Base-by-base conservation (phyloP, 2,797 vertebrate genomes). In the Nannoperca obscura region DNA sequence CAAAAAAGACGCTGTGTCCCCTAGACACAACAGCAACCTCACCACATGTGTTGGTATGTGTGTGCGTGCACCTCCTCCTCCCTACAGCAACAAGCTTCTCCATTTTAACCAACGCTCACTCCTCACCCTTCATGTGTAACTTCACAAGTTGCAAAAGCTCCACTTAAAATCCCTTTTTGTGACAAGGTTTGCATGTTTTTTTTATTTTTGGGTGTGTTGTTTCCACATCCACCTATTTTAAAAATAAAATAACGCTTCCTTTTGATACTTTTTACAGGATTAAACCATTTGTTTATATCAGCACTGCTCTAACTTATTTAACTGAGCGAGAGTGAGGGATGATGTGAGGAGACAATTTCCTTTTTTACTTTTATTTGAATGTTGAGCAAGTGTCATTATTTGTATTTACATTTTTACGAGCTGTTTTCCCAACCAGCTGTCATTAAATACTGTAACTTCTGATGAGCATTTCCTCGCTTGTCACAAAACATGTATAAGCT, bases 71-170 rank as follows among this genome's bases (percentile, higher is more conserved):
- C 32, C 14, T 61, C 14, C 30, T 77, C 55, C 30, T 58, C 76
- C 74, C 36, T 14, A 42, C 57, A 58, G 71, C 63, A 80, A 78
- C 74, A 53, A 64, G 57, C 83, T 90, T 87, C 88, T 89, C 74
- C 67, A 79, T 89, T 93, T 87, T 73, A 82, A 81, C 81, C 47
- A 58, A 44, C 47, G 61, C 38, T 59, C 13, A 54, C 20, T 50
- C 12, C 65, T 72, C 81, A 85, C 72, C 68, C 46, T 57, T 76
- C n/a, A 67, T 3, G 2, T 71, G 19, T 20, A 57, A 32, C 53
- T 22, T 69, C 52, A 50, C 9, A 19, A 57, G 32, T 57, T 64
- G 11, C 42, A 61, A 61, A 57, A 9, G 8, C 13, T 22, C 4
- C 9, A 14, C 2, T 52, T 19, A 1, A 38, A 62, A 53, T 19